phyloP scores from a whole-genome alignment of 1,140 invertebrate species.

The Drosophila malerkotliana region DNA sequence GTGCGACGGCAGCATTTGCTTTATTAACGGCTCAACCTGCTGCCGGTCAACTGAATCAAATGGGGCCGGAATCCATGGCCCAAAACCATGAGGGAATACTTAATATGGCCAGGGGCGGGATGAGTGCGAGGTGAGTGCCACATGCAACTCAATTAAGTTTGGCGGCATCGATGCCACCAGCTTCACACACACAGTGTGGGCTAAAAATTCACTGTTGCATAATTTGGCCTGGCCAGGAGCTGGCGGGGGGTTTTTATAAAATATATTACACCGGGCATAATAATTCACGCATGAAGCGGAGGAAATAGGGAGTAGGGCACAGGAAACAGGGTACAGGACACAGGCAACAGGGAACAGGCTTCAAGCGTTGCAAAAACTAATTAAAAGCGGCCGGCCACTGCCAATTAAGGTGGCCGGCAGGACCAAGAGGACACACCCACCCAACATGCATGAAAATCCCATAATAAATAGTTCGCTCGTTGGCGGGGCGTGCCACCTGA shows the following conservation, averaged over 20 bases:
- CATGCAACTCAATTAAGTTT: conserved; percentile 80
- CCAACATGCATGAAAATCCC: conserved; percentile 42
- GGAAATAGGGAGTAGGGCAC: conserved; percentile 13
- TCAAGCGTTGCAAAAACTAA: conserved; percentile 77
- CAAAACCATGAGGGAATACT: conserved; percentile 11
- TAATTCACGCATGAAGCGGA: conserved; percentile 62
- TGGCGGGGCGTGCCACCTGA: conserved; percentile 41
- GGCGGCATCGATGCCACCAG: conserved; percentile 49
- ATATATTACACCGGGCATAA: conserved; percentile 68
- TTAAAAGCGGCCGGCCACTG: conserved; percentile 77
- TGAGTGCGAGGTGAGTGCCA: conserved; percentile 12
- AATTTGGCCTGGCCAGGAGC: conserved; percentile 52
- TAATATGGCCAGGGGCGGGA: conserved; percentile 5
- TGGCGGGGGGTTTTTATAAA: conserved; percentile 55
- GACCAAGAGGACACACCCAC: conserved; percentile 43
- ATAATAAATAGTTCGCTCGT: conserved; percentile 65
- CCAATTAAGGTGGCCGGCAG: conserved; percentile 73
- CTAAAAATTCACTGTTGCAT: conserved; percentile 59
- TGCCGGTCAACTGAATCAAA: conserved; percentile 23
- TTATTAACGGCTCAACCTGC: conserved; percentile 42
- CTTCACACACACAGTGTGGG: conserved; percentile 24
- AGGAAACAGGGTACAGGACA: conserved; percentile 12
- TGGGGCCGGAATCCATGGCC: conserved; percentile 17
- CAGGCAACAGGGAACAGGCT: conserved; percentile 42
- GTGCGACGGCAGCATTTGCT: conserved; percentile 12